Percentiles rank a stretch among this genome's conserved stretches.
phyloP scores from a whole-genome alignment of 2,113 vertebrate genomes.

The Burhinus bistriatus region DNA sequence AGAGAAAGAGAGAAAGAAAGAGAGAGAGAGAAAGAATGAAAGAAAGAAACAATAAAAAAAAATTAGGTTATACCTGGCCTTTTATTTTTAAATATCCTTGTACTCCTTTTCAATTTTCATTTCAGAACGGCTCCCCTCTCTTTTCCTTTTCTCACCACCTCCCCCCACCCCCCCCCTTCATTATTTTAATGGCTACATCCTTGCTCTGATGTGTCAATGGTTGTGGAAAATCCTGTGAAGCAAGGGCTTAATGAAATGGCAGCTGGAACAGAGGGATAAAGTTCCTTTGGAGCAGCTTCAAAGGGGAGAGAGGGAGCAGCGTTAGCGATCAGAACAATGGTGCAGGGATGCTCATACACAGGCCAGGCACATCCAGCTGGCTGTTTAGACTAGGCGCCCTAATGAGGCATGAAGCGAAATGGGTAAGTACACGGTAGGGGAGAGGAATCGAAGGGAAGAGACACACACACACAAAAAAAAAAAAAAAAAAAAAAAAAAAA shows the following conservation, averaged over 20 bases:
- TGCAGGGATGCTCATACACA: conserved; percentile 47
- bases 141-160: neutral
- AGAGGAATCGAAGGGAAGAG: neutral
- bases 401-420: conserved; percentile 63
- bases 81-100: conserved; percentile 62
- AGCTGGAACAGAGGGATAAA: conserved; percentile 77
- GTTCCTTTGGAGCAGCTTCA: conserved; percentile 77
- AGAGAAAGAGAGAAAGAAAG: too few relatives aligned
- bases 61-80: neutral
- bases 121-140: neutral
- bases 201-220: conserved; percentile 72
- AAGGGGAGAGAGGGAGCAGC: conserved; percentile 40
- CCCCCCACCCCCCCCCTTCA: neutral
- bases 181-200: conserved; percentile 74
- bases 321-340: conserved; percentile 55
- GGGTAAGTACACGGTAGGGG: conserved; percentile 6
- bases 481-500: neutral
- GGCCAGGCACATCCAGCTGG: conserved; percentile 62
- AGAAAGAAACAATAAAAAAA: neutral
- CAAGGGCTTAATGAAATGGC: conserved; percentile 73
- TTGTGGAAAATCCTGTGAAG: conserved; percentile 75
- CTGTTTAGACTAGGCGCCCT: conserved; percentile 15
- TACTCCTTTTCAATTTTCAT: conserved; percentile 58
- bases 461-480: neutral
- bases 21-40: too few relatives aligned